Evolutionary conservation across 2,888 invertebrate species (phyloP), one percentile per base, ranked within the genome.

Genomic region (Troides oblongomaculatus): DNA sequence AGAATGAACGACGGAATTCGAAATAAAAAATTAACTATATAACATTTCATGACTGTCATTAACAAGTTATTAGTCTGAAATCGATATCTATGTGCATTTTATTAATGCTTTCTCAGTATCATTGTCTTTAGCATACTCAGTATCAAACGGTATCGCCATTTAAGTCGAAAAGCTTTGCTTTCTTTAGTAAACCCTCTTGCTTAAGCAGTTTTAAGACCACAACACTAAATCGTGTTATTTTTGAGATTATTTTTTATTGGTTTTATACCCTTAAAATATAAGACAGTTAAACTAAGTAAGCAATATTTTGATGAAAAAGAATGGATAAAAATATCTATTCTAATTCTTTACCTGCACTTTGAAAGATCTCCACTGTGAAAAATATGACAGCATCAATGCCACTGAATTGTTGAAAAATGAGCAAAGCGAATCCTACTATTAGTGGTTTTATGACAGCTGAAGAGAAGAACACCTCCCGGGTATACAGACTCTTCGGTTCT

Each of bases 361-460:
- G 79, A 73, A 94, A 93, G 74, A 94, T 94, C 73, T 93, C 93
- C 1, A 94, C 94, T 0, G 94, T 93, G 79, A 94, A 94, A 80
- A 94, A 94, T 57, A 94, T 87, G 61, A 94, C 89, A 14, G 94
- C 92, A 74, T 94, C 94, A 18, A 94, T 93, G 3, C 94, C 94
- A 70, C 93, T 93, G 79, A 93, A 90, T 80, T 94, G 94, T 79
- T 94, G 94, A 78, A 94, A 94, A 71, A 93, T 84, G 10, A 94
- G 86, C 73, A 94, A 77, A 0, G 91, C 81, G 67, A 93, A 88
- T 1, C 92, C 93, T 2, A 94, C 84, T 61, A 85, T 80, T 56
- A 94, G 84, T 0, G 94, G 94, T 74, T 90, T 90, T 21, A 93
- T 79, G 46, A 93, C 93, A 10, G 83, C 81, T 0, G 92, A 81